These are phyloP conservation scores for Malacoctenus gilli DNA, from an alignment of 2,797 vertebrate species.

Conservation along the genomic window DNA sequence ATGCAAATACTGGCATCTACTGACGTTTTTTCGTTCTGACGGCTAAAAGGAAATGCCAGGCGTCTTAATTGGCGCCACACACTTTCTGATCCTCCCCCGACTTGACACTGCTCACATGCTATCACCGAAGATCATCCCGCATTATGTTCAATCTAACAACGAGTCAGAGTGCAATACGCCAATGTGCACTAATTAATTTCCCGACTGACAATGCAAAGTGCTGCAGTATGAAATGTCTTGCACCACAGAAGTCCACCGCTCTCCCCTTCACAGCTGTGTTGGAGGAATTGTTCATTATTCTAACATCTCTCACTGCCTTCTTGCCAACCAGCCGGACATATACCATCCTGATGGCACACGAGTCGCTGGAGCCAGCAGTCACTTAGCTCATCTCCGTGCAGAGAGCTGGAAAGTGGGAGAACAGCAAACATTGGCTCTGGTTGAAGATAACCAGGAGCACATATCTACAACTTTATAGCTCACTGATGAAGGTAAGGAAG, in stretches of 20 bases:
- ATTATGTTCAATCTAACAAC: constrained; percentile 4
- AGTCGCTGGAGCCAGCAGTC: not conserved
- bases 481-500: not conserved
- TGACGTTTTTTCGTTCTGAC: constrained; percentile 7
- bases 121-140: constrained; percentile 6
- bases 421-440: not conserved
- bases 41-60: constrained; percentile 4
- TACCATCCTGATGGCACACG: too few relatives aligned
- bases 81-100: not conserved
- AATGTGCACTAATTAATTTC: not conserved
- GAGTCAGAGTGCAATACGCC: not conserved
- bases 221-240: constrained; percentile 1
- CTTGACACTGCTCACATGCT: not conserved
- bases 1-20: constrained; percentile 16
- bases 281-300: not conserved
- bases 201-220: not conserved
- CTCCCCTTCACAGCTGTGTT: constrained; percentile 5
- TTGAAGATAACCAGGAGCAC: not conserved
- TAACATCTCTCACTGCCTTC: not conserved
- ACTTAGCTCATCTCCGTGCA: not conserved
- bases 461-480: not conserved
- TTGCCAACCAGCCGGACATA: too few relatives aligned
- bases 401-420: not conserved
- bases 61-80: not conserved
- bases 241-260: constrained; percentile 3